These are phyloP conservation scores for Spea bombifrons DNA, from an alignment of 2,113 vertebrate genomes.

Conservation along the genomic window DNA sequence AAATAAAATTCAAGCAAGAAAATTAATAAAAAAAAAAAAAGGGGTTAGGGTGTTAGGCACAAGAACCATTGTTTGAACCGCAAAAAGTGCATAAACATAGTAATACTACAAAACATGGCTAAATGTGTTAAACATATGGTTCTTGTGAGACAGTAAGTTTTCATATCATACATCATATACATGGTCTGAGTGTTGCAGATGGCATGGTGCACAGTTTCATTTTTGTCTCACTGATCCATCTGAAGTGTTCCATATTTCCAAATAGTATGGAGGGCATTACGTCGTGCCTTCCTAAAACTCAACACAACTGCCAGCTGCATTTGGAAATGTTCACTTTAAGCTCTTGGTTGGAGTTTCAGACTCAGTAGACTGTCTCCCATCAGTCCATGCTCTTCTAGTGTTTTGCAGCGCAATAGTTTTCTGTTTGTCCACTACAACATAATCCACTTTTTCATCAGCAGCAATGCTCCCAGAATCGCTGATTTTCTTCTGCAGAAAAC, in stretches of 20 bases:
- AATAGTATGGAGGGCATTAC: slow-evolving; percentile 21
- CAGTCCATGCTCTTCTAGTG: slow-evolving; percentile 94
- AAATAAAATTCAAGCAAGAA: slow-evolving; percentile 63
- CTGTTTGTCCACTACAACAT: slow-evolving; percentile 95
- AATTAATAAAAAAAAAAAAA: slow-evolving; percentile 57
- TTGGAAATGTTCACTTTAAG: slow-evolving; percentile 73
- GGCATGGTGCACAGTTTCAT: slow-evolving; percentile 59
- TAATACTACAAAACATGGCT: slow-evolving; percentile 69
- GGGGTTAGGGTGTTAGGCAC: slow-evolving; percentile 59
- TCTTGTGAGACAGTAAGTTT: slow-evolving; percentile 56
- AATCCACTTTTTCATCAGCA: slow-evolving; percentile 95
- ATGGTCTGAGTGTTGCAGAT: slow-evolving; percentile 56
- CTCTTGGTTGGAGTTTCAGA: slow-evolving; percentile 83
- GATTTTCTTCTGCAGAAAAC: slow-evolving; percentile 79
- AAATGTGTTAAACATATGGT: slow-evolving; percentile 59
- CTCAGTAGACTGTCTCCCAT: slow-evolving; percentile 91
- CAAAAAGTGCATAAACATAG: slow-evolving; percentile 75
- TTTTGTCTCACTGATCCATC: slow-evolving; percentile 48
- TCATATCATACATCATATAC: slow-evolving; percentile 67
- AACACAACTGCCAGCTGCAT: too few species aligned
- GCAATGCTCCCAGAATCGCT: slow-evolving; percentile 81
- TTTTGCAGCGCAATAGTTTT: slow-evolving; percentile 91
- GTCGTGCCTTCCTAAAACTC: slow-evolving; percentile 29
- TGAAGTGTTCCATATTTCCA: slow-evolving; percentile 42
- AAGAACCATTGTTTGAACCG: slow-evolving; percentile 64